A percentile compares a stretch with the other conserved stretches of the same genome.
Conservation (phyloP, 2,888 invertebrate species). For the Ernsta delagoae region DNA sequence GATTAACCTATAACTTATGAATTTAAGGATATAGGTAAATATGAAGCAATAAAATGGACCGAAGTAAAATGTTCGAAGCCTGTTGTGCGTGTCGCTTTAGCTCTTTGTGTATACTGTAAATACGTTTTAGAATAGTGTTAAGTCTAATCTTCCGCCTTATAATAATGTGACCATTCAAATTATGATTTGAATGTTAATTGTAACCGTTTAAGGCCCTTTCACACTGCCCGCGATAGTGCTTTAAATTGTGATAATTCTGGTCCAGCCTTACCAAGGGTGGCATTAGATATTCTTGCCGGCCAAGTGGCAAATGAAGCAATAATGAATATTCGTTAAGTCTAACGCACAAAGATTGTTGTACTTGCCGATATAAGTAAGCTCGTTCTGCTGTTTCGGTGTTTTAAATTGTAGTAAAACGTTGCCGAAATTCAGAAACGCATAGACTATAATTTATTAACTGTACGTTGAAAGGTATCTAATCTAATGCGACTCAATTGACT, state of each 20-base stretch:
- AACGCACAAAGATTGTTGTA: slow-evolving; percentile 26
- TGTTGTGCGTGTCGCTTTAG: slow-evolving; percentile 66
- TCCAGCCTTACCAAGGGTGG: background rate
- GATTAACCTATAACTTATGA: background rate
- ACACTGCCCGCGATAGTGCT: slow-evolving; percentile 32
- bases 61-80: slow-evolving; percentile 51
- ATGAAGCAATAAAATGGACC: slow-evolving; percentile 65
- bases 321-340: slow-evolving; percentile 26
- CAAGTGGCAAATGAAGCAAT: slow-evolving; percentile 29
- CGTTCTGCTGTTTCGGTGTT: background rate
- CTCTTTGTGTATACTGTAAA: slow-evolving; percentile 81
- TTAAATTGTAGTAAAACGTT: background rate
- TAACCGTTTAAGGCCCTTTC: slow-evolving; percentile 31
- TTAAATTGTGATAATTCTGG: slow-evolving; percentile 27
- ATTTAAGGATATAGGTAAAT: slow-evolving; percentile 36
- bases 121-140: slow-evolving; percentile 64
- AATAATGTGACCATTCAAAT: slow-evolving; percentile 60
- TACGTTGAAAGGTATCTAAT: slow-evolving; percentile 6
- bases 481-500: slow-evolving; percentile 19
- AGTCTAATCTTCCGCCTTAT: slow-evolving; percentile 77
- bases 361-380: background rate
- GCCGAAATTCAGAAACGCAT: background rate
- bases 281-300: slow-evolving; percentile 15
- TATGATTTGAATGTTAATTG: slow-evolving; percentile 43
- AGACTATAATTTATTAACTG: too few species aligned